phyloP scores from a whole-genome alignment of 2,888 invertebrate species.

The Lycia hirtaria region DNA sequence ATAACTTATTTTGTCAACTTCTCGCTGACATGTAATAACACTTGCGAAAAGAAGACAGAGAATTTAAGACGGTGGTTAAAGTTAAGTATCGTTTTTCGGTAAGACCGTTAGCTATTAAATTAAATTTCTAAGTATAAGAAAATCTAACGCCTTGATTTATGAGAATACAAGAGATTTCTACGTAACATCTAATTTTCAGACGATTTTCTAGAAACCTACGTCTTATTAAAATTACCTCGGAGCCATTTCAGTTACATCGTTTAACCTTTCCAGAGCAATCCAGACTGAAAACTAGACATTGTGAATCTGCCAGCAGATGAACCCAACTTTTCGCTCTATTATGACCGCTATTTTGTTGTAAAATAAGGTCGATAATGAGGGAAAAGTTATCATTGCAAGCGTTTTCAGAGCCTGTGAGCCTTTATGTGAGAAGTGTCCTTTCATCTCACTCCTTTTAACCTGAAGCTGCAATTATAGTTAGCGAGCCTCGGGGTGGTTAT shows the following conservation, averaged over 20 bases:
- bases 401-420: conserved; percentile 59
- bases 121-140: no score
- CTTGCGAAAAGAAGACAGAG: no score
- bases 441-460: conserved; percentile 75
- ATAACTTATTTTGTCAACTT: no score
- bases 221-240: conserved; percentile 50
- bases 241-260: conserved; percentile 57
- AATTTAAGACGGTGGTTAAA: no score
- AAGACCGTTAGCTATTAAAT: no score
- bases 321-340: conserved; percentile 14
- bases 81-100: no score
- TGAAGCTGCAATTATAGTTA: conserved; percentile 80
- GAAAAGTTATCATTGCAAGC: conserved; percentile 43
- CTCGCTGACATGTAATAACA: no score
- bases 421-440: conserved; percentile 73
- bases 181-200: not conserved
- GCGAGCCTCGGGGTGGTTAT: conserved; percentile 68
- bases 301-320: conserved; percentile 35
- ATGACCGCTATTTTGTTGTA: conserved; percentile 21
- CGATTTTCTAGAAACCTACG: conserved; percentile 5
- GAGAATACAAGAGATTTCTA: no score
- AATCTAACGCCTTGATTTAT: no score
- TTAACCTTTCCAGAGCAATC: conserved; percentile 69
- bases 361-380: conserved; percentile 40
- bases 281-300: conserved; percentile 72